These are phyloP conservation scores for Aphodius sticticus DNA, from an alignment of 2,888 invertebrate species.

Conservation along the genomic window DNA sequence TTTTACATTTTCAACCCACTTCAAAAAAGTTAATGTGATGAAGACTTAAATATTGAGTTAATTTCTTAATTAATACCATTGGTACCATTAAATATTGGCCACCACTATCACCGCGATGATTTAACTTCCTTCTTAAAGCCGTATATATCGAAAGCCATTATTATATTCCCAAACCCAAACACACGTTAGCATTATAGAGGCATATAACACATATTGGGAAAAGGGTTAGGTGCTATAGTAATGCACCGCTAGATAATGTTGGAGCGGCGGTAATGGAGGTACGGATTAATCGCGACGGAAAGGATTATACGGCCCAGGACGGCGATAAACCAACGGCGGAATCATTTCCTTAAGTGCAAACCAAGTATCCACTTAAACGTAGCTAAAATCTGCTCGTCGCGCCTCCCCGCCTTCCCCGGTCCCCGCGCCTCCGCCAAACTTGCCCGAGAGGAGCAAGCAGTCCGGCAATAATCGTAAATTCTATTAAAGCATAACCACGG, in stretches of 20 bases:
- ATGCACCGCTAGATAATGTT: not conserved
- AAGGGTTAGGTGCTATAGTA: not conserved
- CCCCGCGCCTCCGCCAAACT: conserved; percentile 52
- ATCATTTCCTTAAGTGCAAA: conserved; percentile 57
- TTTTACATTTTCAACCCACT: too few relatives aligned
- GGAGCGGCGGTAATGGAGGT: conserved; percentile 10
- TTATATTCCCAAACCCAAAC: too few relatives aligned
- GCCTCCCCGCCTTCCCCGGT: conserved; percentile 45
- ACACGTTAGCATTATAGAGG: too few relatives aligned
- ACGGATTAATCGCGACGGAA: conserved; percentile 22
- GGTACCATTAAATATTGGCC: too few relatives aligned
- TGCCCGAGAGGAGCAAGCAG: conserved; percentile 28
- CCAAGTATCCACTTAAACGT: conserved; percentile 56
- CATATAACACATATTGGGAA: not conserved
- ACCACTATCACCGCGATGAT: too few relatives aligned
- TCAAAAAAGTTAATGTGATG: too few relatives aligned
- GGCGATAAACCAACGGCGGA: conserved; percentile 42
- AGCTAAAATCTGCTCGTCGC: conserved; percentile 54
- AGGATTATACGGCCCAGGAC: conserved; percentile 20
- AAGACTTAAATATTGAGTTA: too few relatives aligned
- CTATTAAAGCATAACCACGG: conserved; percentile 64
- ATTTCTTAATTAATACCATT: too few relatives aligned
- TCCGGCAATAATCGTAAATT: conserved; percentile 62
- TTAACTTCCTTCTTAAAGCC: too few relatives aligned
- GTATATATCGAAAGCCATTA: too few relatives aligned